Conservation (phyloP, 2,797 vertebrate species). For the Loris lydekkerianus region DNA sequence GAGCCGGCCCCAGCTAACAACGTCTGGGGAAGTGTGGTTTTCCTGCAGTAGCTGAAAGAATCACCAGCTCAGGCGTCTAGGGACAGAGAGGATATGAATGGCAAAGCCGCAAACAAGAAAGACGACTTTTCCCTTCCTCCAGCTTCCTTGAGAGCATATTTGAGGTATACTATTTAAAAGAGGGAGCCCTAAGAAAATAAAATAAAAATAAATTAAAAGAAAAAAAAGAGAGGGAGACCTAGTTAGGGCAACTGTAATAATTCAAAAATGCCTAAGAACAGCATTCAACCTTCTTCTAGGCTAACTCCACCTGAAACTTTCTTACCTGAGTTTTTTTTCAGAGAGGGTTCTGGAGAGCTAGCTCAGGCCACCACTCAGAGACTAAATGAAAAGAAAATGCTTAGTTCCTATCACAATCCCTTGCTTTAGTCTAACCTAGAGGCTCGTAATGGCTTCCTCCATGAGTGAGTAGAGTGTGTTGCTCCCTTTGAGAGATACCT, state of each 20-base stretch:
- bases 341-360: neutral
- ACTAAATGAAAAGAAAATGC: neutral
- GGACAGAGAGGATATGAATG: neutral
- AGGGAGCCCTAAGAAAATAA: too few relatives aligned
- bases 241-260: neutral
- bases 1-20: neutral
- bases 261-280: neutral
- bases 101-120: neutral
- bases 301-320: neutral
- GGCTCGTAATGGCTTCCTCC: neutral
- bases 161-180: neutral
- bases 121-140: neutral
- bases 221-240: neutral
- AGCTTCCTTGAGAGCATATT: neutral
- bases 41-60: neutral
- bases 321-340: neutral
- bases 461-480: neutral
- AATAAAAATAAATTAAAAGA: too few relatives aligned
- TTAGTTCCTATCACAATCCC: neutral
- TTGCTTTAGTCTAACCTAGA: neutral
- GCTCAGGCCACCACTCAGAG: neutral
- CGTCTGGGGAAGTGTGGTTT: neutral
- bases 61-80: neutral
- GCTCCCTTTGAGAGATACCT: neutral
- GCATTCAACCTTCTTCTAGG: neutral